These are phyloP conservation scores for Pilophorus perplexus DNA, from an alignment of 2,888 invertebrate genomes.

Conservation along the genomic window DNA sequence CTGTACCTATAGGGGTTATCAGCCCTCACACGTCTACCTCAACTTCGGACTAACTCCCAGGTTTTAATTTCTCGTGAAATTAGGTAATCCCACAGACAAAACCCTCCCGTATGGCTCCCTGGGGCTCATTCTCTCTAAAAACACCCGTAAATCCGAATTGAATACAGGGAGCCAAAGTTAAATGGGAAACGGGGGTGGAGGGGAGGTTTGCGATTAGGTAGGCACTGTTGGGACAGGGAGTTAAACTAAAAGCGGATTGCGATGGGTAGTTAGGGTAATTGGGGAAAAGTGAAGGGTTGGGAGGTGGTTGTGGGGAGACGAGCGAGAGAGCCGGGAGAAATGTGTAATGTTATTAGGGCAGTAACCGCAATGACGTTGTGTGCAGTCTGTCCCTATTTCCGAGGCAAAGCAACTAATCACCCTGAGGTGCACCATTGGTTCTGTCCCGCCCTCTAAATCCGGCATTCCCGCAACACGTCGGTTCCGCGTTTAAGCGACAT, in stretches of 20 bases:
- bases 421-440: constrained; percentile 30
- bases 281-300: not conserved
- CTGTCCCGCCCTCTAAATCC: constrained; percentile 25
- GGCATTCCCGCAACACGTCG: not conserved
- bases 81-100: no score
- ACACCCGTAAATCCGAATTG: constrained; percentile 22
- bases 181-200: no score
- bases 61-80: no score
- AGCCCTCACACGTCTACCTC: no score
- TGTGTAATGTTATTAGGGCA: constrained; percentile 41
- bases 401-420: constrained; percentile 28
- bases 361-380: constrained; percentile 38
- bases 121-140: not conserved
- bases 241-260: constrained; percentile 40
- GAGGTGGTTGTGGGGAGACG: not conserved
- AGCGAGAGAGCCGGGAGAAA: constrained; percentile 26
- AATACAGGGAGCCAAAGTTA: constrained; percentile 31
- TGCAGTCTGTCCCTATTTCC: constrained; percentile 32
- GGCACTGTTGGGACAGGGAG: not conserved
- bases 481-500: constrained; percentile 14
- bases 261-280: constrained; percentile 37
- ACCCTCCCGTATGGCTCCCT: not conserved
- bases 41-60: no score
- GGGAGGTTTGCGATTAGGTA: constrained; percentile 28
- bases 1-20: no score